These are phyloP conservation scores for Sarcophaga carnaria DNA, from an alignment of 2,888 invertebrate species.

Conservation along the genomic window DNA sequence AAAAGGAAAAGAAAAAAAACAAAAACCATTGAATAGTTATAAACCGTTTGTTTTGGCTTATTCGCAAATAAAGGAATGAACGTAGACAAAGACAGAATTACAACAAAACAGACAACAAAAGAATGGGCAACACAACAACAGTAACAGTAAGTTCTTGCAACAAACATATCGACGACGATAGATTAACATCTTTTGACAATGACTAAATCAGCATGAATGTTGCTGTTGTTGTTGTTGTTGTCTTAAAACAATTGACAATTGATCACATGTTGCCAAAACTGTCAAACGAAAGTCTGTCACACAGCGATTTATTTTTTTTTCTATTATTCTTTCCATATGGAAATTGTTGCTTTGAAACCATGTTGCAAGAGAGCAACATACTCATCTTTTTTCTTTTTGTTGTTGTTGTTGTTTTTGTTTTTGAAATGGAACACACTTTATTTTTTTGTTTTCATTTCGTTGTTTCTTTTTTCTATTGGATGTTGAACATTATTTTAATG, in stretches of 20 bases:
- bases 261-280: conserved; percentile 66
- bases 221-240: conserved; percentile 29
- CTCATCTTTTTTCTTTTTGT: no score
- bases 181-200: conserved; percentile 68
- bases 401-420: neutral
- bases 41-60: neutral
- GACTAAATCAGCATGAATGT: conserved; percentile 66
- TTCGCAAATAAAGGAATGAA: conserved; percentile 46
- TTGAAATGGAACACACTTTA: conserved; percentile 37
- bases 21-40: neutral
- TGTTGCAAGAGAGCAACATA: neutral
- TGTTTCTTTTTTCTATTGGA: neutral
- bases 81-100: conserved; percentile 23
- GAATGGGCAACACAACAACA: neutral
- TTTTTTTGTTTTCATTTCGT: neutral
- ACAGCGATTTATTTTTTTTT: neutral
- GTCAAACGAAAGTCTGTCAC: conserved; percentile 59
- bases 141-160: conserved; percentile 11
- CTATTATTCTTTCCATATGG: conserved; percentile 13
- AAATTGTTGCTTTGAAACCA: neutral
- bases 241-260: conserved; percentile 61
- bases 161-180: conserved; percentile 12
- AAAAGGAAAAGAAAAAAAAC: neutral
- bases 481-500: conserved; percentile 21
- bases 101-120: conserved; percentile 5